Conservation (phyloP, 2,113 vertebrate genomes). For the Rutilus rutilus region DNA sequence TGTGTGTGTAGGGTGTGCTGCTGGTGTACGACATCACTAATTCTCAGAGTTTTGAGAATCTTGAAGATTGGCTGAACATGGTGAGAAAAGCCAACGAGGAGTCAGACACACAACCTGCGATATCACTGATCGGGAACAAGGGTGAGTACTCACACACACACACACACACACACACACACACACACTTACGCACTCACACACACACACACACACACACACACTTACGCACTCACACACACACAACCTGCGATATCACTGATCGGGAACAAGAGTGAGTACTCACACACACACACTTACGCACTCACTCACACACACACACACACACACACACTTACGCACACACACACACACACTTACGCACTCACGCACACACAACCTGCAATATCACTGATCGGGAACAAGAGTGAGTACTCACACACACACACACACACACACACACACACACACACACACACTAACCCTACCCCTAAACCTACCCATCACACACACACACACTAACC, state of each 20-base stretch:
- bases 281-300: constrained; percentile 7
- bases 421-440: too few species aligned
- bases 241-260: constrained; percentile 87
- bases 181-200: not conserved
- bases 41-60: constrained; percentile 97
- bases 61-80: constrained; percentile 94
- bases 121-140: constrained; percentile 96
- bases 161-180: not conserved
- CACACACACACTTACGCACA: not conserved
- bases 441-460: too few species aligned
- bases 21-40: constrained; percentile 99
- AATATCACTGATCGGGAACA: too few species aligned
- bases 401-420: not conserved
- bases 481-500: too few species aligned
- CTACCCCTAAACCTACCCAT: too few species aligned
- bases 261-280: constrained; percentile 96
- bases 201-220: too few species aligned
- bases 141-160: constrained; percentile 79
- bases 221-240: not conserved
- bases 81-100: constrained; percentile 96
- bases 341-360: too few species aligned
- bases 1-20: constrained; percentile 85
- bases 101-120: constrained; percentile 86
- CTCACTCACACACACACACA: not conserved
- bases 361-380: not conserved